phyloP scores from a whole-genome alignment of 2,888 invertebrate species.

The Minunthozetes semirufus region DNA sequence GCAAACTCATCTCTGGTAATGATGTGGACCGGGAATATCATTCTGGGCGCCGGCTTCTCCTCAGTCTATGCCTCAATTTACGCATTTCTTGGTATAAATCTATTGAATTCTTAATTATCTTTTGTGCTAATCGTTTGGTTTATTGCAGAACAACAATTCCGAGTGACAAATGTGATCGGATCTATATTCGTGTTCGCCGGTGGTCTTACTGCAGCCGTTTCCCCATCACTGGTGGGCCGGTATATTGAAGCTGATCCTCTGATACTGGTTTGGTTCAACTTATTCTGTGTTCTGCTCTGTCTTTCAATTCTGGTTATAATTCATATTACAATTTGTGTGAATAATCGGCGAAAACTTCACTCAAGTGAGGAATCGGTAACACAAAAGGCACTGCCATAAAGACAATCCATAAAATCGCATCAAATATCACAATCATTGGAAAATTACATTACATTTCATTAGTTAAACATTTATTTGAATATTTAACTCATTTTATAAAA shows the following conservation, averaged over 20 bases:
- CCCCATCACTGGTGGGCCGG: conserved; percentile 33
- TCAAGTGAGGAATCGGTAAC: background rate
- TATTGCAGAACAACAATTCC: conserved; percentile 19
- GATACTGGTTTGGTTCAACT: conserved; percentile 33
- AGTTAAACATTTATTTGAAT: too few species aligned
- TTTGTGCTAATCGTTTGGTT: background rate
- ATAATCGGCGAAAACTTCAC: background rate
- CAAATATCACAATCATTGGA: too few species aligned
- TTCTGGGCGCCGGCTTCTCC: conserved; percentile 34
- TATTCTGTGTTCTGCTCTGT: conserved; percentile 33
- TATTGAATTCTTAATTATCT: background rate
- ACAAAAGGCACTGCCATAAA: background rate
- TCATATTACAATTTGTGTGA: conserved; percentile 24
- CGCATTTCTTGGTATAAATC: conserved; percentile 32
- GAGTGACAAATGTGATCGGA: conserved; percentile 34
- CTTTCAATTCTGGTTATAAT: conserved; percentile 28
- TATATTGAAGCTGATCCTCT: conserved; percentile 34
- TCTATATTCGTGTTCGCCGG: conserved; percentile 36
- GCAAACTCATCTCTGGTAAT: conserved; percentile 27
- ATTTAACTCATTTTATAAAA: too few species aligned
- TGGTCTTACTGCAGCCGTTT: conserved; percentile 35
- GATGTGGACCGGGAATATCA: conserved; percentile 35
- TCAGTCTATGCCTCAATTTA: conserved; percentile 37
- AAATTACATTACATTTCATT: too few species aligned
- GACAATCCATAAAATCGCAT: background rate